Evolutionary conservation across 2,888 invertebrate genomes (phyloP), one percentile per base, ranked within the genome.

Genomic region (Rhorus exstirpatorius): DNA sequence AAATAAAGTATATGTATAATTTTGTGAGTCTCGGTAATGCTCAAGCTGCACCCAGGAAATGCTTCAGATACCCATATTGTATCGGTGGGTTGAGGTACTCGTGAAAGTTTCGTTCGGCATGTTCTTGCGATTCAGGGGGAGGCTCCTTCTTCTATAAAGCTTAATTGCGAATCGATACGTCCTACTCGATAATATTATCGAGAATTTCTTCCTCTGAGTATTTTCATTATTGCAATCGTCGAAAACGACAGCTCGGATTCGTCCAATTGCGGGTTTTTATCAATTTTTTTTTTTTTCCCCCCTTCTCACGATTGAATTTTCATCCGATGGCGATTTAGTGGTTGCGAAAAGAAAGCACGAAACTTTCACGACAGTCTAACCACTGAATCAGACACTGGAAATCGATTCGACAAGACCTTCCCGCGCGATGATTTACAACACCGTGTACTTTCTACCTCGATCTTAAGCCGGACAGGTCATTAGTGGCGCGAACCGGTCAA

Each of bases 31-130:
- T 51, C 49, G 65, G 67, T 4, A 68, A 41, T 49, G 67, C 35
- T 35, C 19, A 70, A 79, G 75, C 79, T 82, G 82, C 82, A 79
- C 82, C 82, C 82, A 82, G 79, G 79, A 79, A 82, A 82, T 82
- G 82, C 82, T 82, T 82, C 60, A 38, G 79, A 82, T 82, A 79
- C 70, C 65, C 82, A 70, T 68, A 55, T n/a, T n/a, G n/a, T 35
- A 79, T 65, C 63, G 78, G 82, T 82, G 79, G 79, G 79, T 44
- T 12, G 81, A 1, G n/a, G 31, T 26, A 24, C 44, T n/a, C 67
- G 79, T 65, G 79, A 82, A 79, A 82, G 79, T 75, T 60, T 41
- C 44, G 19, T 46, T 26, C 38, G 38, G 12, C 49, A 2, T 8
- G 14, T 26, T 14, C 12, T 38, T 24, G 35, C 12, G n/a, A 63